A percentile compares a stretch with the other conserved stretches of the same genome.
Conservation (phyloP, 30 jellyfish, hydroid and myxozoan species). For the Turritopsis dohrnii region DNA sequence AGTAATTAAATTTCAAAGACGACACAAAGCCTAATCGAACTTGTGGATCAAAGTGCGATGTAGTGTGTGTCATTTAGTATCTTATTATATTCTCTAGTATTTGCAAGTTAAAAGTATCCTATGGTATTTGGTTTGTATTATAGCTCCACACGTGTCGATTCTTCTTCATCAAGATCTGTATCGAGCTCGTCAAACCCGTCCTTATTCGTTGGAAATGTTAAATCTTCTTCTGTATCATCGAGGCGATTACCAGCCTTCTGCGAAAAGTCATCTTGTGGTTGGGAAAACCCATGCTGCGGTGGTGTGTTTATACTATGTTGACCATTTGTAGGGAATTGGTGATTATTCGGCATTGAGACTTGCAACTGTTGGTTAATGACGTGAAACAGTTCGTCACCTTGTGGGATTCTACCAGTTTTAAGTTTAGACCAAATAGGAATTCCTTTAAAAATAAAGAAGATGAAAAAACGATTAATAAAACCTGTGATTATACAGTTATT, state of each 20-base stretch:
- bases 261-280: neutral
- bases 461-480: too few species aligned
- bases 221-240: neutral
- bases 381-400: slow-evolving; percentile 72
- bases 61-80: neutral
- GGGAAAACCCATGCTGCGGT: neutral
- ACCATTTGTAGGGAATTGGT: neutral
- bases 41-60: neutral
- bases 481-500: too few species aligned
- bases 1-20: too few species aligned
- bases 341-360: slow-evolving; percentile 1
- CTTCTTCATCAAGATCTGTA: neutral
- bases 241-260: neutral
- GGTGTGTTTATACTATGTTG: neutral
- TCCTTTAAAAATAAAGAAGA: slow-evolving; percentile 33
- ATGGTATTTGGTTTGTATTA: neutral
- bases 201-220: neutral
- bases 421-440: slow-evolving; percentile 92
- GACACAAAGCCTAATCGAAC: neutral
- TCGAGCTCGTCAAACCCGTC: neutral
- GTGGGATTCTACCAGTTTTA: slow-evolving; percentile 88
- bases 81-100: too few species aligned
- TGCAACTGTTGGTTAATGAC: slow-evolving; percentile 59
- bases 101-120: too few species aligned
- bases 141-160: neutral